These are phyloP conservation scores for Taeniopygia guttata DNA, from an alignment of 2,797 vertebrate genomes.

Conservation along the genomic window DNA sequence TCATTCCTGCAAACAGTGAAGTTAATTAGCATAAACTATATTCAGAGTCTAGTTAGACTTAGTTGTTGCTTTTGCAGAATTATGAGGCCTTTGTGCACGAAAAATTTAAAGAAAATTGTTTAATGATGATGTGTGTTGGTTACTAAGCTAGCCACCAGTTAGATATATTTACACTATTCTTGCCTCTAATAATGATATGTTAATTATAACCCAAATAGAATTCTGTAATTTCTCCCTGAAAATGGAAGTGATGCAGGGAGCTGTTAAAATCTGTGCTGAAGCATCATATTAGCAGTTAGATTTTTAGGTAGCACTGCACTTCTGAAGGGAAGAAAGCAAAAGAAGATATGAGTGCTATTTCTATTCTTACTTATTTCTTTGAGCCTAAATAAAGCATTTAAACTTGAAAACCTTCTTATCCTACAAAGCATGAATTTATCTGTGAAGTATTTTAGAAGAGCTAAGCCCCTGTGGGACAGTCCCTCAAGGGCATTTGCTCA, in stretches of 20 bases:
- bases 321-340: slow-evolving; percentile 31
- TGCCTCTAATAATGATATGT: slow-evolving; percentile 68
- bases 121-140: slow-evolving; percentile 54
- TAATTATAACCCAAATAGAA: slow-evolving; percentile 67
- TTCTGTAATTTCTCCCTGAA: slow-evolving; percentile 45
- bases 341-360: neutral
- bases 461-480: neutral
- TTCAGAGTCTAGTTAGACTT: slow-evolving; percentile 3
- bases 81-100: slow-evolving; percentile 21
- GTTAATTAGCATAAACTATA: slow-evolving; percentile 56
- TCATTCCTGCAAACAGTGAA: slow-evolving; percentile 46
- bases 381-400: neutral
- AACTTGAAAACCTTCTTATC: slow-evolving; percentile 12
- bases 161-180: slow-evolving; percentile 57
- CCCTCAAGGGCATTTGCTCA: neutral
- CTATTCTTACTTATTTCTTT: neutral
- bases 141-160: slow-evolving; percentile 55
- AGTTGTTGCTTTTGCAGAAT: neutral
- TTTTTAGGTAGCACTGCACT: slow-evolving; percentile 9
- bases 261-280: slow-evolving; percentile 49
- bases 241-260: neutral
- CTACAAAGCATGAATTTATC: neutral
- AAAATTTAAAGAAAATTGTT: slow-evolving; percentile 63
- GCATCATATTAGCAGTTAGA: neutral
- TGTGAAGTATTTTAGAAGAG: neutral